These are phyloP conservation scores for Scaptomyza caliginosa DNA, from an alignment of 2,888 invertebrate species.

Conservation along the genomic window DNA sequence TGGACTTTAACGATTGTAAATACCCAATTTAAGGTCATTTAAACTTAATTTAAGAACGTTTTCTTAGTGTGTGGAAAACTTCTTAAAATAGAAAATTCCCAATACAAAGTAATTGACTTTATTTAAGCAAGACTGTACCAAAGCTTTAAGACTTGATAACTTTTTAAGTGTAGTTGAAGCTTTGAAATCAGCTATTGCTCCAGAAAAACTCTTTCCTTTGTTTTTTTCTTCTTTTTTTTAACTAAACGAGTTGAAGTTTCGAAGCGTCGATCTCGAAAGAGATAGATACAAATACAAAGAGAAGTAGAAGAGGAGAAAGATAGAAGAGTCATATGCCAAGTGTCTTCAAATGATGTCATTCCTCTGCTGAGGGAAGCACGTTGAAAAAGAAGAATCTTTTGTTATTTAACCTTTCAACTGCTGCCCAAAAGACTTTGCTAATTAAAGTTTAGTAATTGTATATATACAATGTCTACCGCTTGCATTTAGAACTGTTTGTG, in stretches of 20 bases:
- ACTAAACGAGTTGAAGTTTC: conserved; percentile 5
- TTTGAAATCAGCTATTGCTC: neutral
- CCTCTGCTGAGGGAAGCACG: conserved; percentile 9
- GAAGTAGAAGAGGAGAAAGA: neutral
- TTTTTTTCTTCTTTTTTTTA: conserved; percentile 13
- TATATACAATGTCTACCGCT: neutral
- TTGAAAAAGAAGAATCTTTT: conserved; percentile 7
- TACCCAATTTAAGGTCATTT: no score
- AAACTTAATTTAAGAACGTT: no score
- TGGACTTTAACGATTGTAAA: no score
- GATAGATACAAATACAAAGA: neutral
- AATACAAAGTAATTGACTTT: no score
- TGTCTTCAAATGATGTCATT: conserved; percentile 47
- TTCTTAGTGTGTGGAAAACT: no score
- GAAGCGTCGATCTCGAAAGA: conserved; percentile 23
- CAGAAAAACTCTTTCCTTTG: neutral
- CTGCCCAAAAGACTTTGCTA: conserved; percentile 7
- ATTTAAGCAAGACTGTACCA: no score
- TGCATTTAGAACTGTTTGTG: conserved; percentile 12
- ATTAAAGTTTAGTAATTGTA: conserved; percentile 20
- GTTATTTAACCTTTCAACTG: conserved; percentile 25
- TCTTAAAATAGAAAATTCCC: no score
- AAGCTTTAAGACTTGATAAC: neutral
- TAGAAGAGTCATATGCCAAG: conserved; percentile 4
- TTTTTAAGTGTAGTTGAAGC: conserved; percentile 20